Base-by-base conservation (phyloP, 1,140 invertebrate species). In the Neotoxoptera formosana region DNA sequence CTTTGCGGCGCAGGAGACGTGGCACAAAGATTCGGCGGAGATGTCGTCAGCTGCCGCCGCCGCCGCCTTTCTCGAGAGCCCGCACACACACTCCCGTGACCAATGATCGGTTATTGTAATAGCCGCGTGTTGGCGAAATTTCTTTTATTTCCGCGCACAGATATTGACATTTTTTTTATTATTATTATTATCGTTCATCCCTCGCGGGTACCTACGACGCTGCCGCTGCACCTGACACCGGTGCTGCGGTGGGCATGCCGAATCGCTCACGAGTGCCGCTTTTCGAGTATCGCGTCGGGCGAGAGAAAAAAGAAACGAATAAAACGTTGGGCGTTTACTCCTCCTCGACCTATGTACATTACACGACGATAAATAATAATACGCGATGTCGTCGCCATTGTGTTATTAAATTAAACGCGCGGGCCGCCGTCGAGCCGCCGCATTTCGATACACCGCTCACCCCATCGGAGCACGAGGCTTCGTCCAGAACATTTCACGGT, bases 11-110 rank as follows among this genome's bases (percentile, higher is more conserved):
- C 30, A n/a, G 36, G 84, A 86, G 84, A 86, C 45, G 9, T 45
- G 7, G 84, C 45, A 86, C 84, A 86, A 86, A 86, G 41, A 86
- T 86, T 86, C 45, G 6, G 45, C 41, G n/a, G 87, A 53, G 48
- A 89, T 51, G 41, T 89, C 48, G 41, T 36, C n/a, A 51, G 86
- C 45, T 51, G 48, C 48, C 17, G n/a, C 30, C 47, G 86, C 11
- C 47, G 47, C 20, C 47, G 41, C n/a, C 48, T 53, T 53, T 89
- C 45, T 89, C 87, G 86, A 87, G 86, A n/a, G 87, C 87, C 51
- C n/a, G 88, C 51, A n/a, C 88, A n/a, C 88, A 90, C 88, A 41
- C 88, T 90, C 88, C 88, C 88, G 88, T 90, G 88, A 90, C 88
- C 88, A 90, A 90, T 60, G 21, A 56, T 90, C 53, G 88, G 87